Conservation (phyloP, 2,797 vertebrate species). For the Chrosomus eos region DNA sequence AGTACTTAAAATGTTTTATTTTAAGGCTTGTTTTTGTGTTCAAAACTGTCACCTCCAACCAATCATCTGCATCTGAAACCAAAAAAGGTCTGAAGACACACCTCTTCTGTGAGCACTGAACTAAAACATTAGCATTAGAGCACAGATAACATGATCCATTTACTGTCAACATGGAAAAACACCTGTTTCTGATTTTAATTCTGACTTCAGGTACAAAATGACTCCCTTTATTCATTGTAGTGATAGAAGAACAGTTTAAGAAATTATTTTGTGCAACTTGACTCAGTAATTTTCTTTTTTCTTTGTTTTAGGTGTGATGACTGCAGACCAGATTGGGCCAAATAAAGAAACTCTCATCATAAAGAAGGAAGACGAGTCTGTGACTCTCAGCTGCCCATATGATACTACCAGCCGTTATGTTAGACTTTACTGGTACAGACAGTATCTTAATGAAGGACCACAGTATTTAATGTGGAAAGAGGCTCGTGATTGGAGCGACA, state of each 20-base stretch:
- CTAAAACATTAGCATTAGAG: background rate
- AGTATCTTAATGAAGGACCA: background rate
- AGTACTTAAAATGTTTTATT: no score
- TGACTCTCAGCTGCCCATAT: constrained; percentile 53
- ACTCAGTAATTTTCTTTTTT: background rate
- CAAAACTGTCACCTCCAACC: no score
- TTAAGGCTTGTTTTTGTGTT: no score
- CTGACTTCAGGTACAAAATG: background rate
- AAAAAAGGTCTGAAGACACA: background rate
- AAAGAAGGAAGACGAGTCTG: constrained; percentile 39
- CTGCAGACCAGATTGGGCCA: background rate
- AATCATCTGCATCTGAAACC: no score
- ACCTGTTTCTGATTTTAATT: background rate
- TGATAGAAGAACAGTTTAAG: background rate
- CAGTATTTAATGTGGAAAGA: constrained; percentile 40
- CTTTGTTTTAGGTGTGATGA: background rate
- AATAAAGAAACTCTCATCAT: no score
- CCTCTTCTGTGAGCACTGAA: background rate
- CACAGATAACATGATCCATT: no score
- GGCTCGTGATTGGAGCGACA: accelerated
- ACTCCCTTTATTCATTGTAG: background rate
- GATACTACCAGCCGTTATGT: background rate
- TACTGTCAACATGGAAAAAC: background rate
- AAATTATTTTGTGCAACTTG: background rate
- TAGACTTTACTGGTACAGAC: constrained; percentile 7